Base-by-base conservation (phyloP, 2,888 invertebrate species). In the Eledone cirrhosa region DNA sequence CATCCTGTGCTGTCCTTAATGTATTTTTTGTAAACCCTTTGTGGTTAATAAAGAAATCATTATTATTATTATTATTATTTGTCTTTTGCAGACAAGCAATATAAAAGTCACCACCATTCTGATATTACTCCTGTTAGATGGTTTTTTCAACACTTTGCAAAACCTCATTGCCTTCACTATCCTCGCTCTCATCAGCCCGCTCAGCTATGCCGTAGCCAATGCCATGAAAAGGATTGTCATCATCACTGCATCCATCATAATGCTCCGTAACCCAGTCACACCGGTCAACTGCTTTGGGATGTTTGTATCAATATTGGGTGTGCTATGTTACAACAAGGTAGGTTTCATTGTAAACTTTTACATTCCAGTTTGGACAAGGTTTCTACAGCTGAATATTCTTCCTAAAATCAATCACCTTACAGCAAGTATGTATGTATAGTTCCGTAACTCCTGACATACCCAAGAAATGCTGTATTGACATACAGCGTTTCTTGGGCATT, bases 131-230 rank as follows among this genome's bases (percentile, higher is more conserved):
- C 91, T 94, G 81, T 89, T 94, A 27, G 97, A 97, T 91, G 98
- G 97, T 24, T 92, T 95, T 78, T 93, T 97, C 83, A 97, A 96
- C 89, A 98, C 97, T 95, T 92, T 96, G 85, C 98, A 98, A 92
- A 99, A 98, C 89, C 94, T 97, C 86, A 94, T 97, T 78, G 98
- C 98, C 0, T 98, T 98, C 92, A 96, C 96, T 85, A 95, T 98
- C 78, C 93, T 99, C 84, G 95, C 96, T 78, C 85, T 92, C 85
- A 96, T 98, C 63, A 94, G 97, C n/a, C 97, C 98, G 65, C 92
- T 98, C 48, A 96, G 97, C 0, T 98, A 98, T 91, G 97, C 97
- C 0, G 97, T 98, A 79, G 97, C 97, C 78, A 98, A 96, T 91
- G 96, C 97, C 41, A 96, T 97, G 78, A 98, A 98, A 92, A 93